phyloP scores from a whole-genome alignment of 2,888 invertebrate species.

The Apotomis turbidana region DNA sequence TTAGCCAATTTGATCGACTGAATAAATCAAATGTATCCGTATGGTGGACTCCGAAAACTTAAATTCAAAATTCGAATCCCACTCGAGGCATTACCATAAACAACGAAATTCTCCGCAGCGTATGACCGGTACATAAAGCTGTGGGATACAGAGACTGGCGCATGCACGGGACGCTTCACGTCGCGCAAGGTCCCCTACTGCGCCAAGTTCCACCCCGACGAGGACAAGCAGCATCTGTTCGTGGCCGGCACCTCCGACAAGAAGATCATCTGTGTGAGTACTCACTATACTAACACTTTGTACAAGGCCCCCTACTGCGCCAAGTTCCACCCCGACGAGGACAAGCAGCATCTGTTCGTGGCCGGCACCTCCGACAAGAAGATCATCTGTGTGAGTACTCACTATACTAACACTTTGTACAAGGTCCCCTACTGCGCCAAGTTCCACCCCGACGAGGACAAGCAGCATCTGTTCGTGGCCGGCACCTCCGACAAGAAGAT shows the following conservation, averaged over 20 bases:
- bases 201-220: slow-evolving; percentile 98
- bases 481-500: slow-evolving; percentile 99
- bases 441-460: slow-evolving; percentile 98
- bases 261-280: slow-evolving; percentile 98
- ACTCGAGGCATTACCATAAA: no score
- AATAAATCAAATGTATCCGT: no score
- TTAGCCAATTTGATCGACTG: no score
- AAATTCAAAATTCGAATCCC: no score
- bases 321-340: slow-evolving; percentile 98
- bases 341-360: slow-evolving; percentile 98
- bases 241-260: slow-evolving; percentile 99
- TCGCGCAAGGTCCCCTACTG: slow-evolving; percentile 99
- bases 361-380: slow-evolving; percentile 99
- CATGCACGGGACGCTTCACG: slow-evolving; percentile 93
- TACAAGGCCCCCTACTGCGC: slow-evolving; percentile 91
- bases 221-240: slow-evolving; percentile 98
- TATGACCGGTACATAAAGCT: slow-evolving; percentile 99
- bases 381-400: slow-evolving; percentile 95
- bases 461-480: slow-evolving; percentile 98
- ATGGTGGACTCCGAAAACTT: no score
- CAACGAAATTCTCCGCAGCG: slow-evolving; percentile 66
- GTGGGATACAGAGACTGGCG: slow-evolving; percentile 99
- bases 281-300: not conserved
- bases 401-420: not conserved
- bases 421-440: slow-evolving; percentile 95